Conservation (phyloP, 2,888 invertebrate genomes). For the Eutolmus rufibarbis region DNA sequence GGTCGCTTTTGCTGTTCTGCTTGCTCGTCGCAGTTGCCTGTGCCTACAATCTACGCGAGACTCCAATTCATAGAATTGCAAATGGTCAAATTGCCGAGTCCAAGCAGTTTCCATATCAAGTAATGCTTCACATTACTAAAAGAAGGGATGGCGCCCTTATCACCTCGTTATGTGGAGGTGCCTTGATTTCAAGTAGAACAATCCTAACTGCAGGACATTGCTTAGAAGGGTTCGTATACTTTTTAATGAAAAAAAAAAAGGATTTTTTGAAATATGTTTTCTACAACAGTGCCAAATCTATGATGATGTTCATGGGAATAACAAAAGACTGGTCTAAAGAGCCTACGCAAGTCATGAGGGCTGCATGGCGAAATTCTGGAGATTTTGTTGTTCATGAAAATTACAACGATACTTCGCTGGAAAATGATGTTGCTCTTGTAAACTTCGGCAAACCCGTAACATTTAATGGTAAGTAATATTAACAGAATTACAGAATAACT, state of each 20-base stretch:
- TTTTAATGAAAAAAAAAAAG: neutral
- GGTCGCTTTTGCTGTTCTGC: neutral
- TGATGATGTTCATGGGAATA: neutral
- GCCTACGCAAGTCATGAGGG: neutral
- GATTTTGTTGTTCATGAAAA: neutral
- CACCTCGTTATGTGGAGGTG: slow-evolving; percentile 48
- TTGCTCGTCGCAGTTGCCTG: neutral
- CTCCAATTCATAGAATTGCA: neutral
- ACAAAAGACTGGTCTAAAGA: neutral
- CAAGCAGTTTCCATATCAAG: neutral
- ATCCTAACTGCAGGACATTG: slow-evolving; percentile 58
- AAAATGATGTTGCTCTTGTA: slow-evolving; percentile 56
- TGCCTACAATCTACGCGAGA: neutral
- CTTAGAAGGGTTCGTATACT: slow-evolving; percentile 51
- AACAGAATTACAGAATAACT: neutral
- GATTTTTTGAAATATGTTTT: neutral
- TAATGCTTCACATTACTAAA: neutral
- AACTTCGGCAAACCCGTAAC: neutral
- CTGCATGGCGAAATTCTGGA: neutral
- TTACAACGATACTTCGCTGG: slow-evolving; percentile 51
- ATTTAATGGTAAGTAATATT: neutral
- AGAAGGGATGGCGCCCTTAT: neutral
- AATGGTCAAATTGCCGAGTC: neutral
- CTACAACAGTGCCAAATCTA: neutral
- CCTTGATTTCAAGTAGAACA: slow-evolving; percentile 54